Evolutionary conservation across 1,140 invertebrate genomes (phyloP), one percentile per base, ranked within the genome.

Genomic region (Musca domestica): DNA sequence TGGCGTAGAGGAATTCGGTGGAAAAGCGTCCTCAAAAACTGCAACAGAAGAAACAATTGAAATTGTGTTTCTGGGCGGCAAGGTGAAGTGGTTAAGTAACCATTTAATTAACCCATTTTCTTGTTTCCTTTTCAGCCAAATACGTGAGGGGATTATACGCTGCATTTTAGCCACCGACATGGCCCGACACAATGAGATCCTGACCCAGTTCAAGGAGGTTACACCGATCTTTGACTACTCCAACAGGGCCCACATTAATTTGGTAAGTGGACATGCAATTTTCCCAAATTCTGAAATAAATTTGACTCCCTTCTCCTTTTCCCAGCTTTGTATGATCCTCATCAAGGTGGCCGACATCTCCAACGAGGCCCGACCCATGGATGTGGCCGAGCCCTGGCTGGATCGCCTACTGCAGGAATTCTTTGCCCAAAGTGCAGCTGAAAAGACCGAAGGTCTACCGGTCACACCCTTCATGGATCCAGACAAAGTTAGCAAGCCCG

Each of bases 401-500:
- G 92, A 94, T 70, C 88, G 89, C 70, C 83, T 95, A 9, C 83
- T 94, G 20, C 85, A 92, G 77, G 90, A 92, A 76, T 92, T 92
- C 76, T 92, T 92, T 74, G 90, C 90, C 70, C 91, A 94, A 83
- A 92, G 91, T 77, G 92, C 94, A 70, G 88, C 90, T 7, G 92
- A 95, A 76, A 94, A 94, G 77, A 83, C 91, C 48, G 91, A 93
- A 80, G 92, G 92, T 9, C 83, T 95, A 67, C 92, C 92, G 2
- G 92, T 94, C 1, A 93, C 92, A 7, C 92, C 92, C 0, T 95
- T 94, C 76, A 95, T 95, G 93, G 93, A 95, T 77, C 86, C 92
- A n/a, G 92, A 94, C 68, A 94, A 93, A 83, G 91, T 95, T 14
- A 93, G 91, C 47, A 94, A 94, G 82, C 90, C 91, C 3, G 91